A percentile compares a stretch with the other conserved stretches of the same genome.
These are phyloP conservation scores for Trematocara macrostoma DNA, from an alignment of 2,113 vertebrate species.

Conservation along the genomic window DNA sequence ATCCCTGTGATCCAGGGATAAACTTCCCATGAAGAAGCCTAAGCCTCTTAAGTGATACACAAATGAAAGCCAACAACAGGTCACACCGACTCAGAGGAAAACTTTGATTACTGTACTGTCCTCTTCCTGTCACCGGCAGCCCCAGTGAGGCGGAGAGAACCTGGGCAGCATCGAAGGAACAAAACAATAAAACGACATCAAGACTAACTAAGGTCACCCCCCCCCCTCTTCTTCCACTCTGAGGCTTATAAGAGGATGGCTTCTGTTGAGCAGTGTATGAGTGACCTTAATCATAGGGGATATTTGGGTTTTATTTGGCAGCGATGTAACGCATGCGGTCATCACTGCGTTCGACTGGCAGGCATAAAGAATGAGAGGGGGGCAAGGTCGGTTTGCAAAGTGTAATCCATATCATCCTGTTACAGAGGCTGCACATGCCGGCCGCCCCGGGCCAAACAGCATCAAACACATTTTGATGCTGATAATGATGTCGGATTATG, in stretches of 20 bases:
- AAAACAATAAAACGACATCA: neutral
- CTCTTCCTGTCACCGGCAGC: neutral
- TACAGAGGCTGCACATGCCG: conserved; percentile 35
- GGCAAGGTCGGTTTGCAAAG: conserved; percentile 55
- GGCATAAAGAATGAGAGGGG: conserved; percentile 41
- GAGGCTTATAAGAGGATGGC: conserved; percentile 40
- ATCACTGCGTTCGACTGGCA: conserved; percentile 53
- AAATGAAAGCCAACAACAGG: conserved; percentile 59
- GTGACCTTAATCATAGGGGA: conserved; percentile 74
- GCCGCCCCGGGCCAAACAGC: conserved; percentile 23
- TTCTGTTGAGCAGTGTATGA: conserved; percentile 45
- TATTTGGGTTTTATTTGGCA: conserved; percentile 65
- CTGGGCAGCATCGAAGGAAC: neutral
- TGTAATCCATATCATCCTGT: conserved; percentile 71
- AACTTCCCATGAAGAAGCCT: conserved; percentile 52
- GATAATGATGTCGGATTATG: conserved; percentile 60
- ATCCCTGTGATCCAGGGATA: conserved; percentile 67
- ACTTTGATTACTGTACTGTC: conserved; percentile 16
- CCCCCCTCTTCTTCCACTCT: neutral
- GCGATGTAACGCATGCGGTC: conserved; percentile 26
- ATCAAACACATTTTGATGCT: conserved; percentile 41
- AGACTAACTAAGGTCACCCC: neutral
- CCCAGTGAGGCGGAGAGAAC: neutral
- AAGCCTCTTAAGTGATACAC: conserved; percentile 56
- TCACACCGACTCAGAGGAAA: conserved; percentile 34